Evolutionary conservation across 2,113 vertebrate species (phyloP).

Genomic region (Myocastor coypus): DNA sequence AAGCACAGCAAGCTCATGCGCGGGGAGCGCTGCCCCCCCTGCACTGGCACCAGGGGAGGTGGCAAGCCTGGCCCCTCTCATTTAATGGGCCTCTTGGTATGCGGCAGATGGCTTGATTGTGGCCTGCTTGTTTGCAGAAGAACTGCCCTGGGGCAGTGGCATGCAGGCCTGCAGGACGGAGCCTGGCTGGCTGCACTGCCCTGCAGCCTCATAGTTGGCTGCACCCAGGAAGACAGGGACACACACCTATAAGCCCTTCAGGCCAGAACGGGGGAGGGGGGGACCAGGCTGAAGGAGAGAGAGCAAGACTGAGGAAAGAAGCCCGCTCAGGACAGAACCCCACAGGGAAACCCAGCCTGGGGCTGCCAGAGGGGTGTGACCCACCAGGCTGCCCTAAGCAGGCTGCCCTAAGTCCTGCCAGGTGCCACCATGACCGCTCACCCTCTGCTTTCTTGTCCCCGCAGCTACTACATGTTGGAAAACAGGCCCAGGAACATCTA

Average conservation of each 20-base stretch:
- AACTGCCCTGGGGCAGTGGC: rapidly evolving
- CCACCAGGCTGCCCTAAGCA: not conserved
- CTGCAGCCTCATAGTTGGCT: not conserved
- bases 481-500: constrained; percentile 97
- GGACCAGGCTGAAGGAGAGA: not conserved
- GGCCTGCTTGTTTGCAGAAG: too few relatives aligned
- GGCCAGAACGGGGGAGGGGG: not conserved
- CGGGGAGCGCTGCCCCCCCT: not conserved
- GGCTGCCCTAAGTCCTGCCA: not conserved
- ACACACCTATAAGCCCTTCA: not conserved
- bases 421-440: constrained; percentile 24
- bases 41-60: not conserved
- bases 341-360: constrained; percentile 14
- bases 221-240: not conserved
- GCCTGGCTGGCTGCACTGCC: not conserved
- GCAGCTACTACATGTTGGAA: constrained; percentile 96
- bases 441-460: constrained; percentile 71
- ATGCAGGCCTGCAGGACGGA: not conserved
- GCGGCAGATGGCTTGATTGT: not conserved
- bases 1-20: not conserved
- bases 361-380: not conserved
- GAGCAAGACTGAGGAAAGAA: not conserved
- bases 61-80: not conserved
- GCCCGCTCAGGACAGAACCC: constrained; percentile 63
- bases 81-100: not conserved